Percentiles rank a stretch among this genome's conserved stretches.
These are phyloP conservation scores for Bombylius major DNA, from an alignment of 2,888 invertebrate genomes.

Conservation along the genomic window DNA sequence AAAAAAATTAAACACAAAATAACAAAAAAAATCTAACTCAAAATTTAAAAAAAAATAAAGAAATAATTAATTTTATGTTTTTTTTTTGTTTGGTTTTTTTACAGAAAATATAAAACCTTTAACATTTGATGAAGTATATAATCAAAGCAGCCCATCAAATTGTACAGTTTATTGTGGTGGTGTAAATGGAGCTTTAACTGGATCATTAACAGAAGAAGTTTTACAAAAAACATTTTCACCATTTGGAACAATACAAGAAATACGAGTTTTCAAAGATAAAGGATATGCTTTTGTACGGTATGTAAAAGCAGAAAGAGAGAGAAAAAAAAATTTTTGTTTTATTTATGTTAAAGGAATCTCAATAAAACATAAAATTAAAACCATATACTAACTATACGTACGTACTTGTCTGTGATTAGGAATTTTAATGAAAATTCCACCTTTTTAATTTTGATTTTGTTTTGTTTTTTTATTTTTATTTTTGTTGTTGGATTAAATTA, in stretches of 20 bases:
- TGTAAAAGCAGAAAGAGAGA: conserved; percentile 17
- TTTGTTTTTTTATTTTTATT: too few relatives aligned
- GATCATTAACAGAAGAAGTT: conserved; percentile 88
- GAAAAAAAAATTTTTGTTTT: not conserved
- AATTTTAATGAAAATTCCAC: too few relatives aligned
- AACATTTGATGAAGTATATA: conserved; percentile 96
- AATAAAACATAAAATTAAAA: not conserved
- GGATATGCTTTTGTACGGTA: conserved; percentile 95
- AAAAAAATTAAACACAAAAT: too few relatives aligned
- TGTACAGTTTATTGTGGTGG: conserved; percentile 99
- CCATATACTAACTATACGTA: too few relatives aligned
- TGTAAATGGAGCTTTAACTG: conserved; percentile 49
- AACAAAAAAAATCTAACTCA: too few relatives aligned
- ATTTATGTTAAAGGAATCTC: not conserved
- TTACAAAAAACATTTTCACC: conserved; percentile 94
- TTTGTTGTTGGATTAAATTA: too few relatives aligned
- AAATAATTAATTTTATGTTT: not conserved
- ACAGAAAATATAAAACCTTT: conserved; percentile 80
- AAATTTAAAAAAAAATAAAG: too few relatives aligned
- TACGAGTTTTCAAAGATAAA: conserved; percentile 97
- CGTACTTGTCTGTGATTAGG: too few relatives aligned
- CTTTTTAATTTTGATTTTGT: too few relatives aligned
- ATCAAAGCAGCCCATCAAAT: conserved; percentile 95
- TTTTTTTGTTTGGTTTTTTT: conserved; percentile 21
- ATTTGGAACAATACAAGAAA: conserved; percentile 95